Conservation (phyloP, 2,888 invertebrate genomes). For the Clivina fossor region DNA sequence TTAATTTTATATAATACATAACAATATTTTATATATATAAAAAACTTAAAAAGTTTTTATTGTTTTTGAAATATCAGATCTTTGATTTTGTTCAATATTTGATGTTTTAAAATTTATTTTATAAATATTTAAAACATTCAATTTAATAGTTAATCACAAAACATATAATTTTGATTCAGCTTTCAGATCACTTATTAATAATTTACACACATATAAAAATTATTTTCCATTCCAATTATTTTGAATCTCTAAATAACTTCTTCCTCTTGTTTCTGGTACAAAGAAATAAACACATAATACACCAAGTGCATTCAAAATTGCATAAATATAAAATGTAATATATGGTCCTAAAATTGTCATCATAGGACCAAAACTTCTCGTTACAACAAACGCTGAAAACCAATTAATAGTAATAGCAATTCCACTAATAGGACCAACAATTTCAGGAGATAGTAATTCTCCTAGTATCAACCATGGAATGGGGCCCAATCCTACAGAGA, state of each 20-base stretch:
- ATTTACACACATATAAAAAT: too few species aligned
- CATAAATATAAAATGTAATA: constrained; percentile 49
- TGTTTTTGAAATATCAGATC: too few species aligned
- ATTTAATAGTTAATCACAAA: too few species aligned
- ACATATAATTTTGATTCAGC: too few species aligned
- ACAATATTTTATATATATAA: too few species aligned
- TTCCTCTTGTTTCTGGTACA: constrained; percentile 52
- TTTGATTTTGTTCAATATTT: too few species aligned
- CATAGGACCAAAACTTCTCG: constrained; percentile 49
- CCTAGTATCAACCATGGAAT: constrained; percentile 51
- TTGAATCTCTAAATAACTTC: constrained; percentile 46
- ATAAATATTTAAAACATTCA: too few species aligned
- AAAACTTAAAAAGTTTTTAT: too few species aligned
- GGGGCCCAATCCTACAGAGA: constrained; percentile 49
- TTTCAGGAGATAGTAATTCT: constrained; percentile 49
- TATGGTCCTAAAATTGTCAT: constrained; percentile 46
- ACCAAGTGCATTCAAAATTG: constrained; percentile 45
- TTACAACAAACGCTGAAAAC: constrained; percentile 49
- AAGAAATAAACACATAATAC: constrained; percentile 46
- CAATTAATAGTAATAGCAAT: constrained; percentile 49
- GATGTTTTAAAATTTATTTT: too few species aligned
- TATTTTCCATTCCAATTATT: constrained; percentile 6
- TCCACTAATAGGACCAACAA: constrained; percentile 50
- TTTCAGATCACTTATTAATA: too few species aligned
- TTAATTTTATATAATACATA: too few species aligned